phyloP scores from a whole-genome alignment of 2,888 invertebrate genomes.

The Apodemia mormo region DNA sequence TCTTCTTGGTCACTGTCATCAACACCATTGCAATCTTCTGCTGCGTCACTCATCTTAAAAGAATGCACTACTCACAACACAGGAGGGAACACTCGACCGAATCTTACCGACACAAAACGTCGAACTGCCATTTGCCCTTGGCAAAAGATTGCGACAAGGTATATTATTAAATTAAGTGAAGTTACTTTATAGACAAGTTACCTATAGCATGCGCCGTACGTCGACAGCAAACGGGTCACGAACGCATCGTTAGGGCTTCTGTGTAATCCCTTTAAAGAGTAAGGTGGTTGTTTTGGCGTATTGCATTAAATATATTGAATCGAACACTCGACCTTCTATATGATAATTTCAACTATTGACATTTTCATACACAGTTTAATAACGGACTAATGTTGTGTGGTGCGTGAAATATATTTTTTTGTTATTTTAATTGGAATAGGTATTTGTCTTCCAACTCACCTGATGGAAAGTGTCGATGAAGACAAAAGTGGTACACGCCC shows the following conservation, averaged over 20 bases:
- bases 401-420: not conserved
- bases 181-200: constrained; percentile 66
- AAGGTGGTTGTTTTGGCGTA: constrained; percentile 30
- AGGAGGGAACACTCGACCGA: constrained; percentile 53
- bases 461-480: no score
- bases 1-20: constrained; percentile 50
- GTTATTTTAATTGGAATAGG: no score
- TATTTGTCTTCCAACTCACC: no score
- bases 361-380: not conserved
- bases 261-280: constrained; percentile 72
- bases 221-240: constrained; percentile 74
- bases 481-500: no score
- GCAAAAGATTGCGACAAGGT: constrained; percentile 74
- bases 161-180: constrained; percentile 79
- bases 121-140: constrained; percentile 75
- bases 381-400: not conserved
- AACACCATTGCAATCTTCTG: constrained; percentile 71
- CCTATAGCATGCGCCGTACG: constrained; percentile 65
- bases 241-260: constrained; percentile 75
- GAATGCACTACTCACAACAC: constrained; percentile 40
- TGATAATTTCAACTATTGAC: not conserved
- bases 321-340: constrained; percentile 1
- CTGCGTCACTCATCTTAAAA: constrained; percentile 66
- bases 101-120: constrained; percentile 55
- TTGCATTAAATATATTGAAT: constrained; percentile 35